Evolutionary conservation across 2,113 vertebrate species (phyloP).

Genomic region (human): DNA sequence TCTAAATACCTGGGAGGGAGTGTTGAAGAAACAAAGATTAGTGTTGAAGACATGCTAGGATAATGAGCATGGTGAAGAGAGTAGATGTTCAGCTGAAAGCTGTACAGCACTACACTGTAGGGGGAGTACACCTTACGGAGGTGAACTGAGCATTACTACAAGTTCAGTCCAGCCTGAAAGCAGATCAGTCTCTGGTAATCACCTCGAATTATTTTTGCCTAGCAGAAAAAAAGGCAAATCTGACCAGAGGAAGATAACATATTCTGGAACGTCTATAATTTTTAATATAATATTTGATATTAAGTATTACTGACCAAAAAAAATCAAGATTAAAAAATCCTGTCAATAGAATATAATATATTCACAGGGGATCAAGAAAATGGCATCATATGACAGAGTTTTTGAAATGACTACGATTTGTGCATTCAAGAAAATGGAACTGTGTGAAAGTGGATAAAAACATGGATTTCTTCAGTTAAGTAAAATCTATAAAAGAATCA

Average conservation of each 20-base stretch:
- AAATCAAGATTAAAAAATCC: not conserved
- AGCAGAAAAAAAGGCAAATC: not conserved
- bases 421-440: not conserved
- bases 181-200: not conserved
- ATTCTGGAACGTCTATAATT: not conserved
- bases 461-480: not conserved
- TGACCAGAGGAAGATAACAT: not conserved
- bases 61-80: not conserved
- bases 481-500: not conserved
- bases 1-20: not conserved
- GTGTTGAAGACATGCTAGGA: not conserved
- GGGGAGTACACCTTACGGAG: not conserved
- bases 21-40: not conserved
- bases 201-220: not conserved
- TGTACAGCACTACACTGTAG: accelerated
- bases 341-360: not conserved
- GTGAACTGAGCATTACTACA: not conserved
- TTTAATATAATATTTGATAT: not conserved
- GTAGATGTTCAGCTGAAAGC: not conserved
- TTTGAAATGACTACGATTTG: not conserved
- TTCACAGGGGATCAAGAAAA: not conserved
- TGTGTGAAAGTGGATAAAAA: not conserved
- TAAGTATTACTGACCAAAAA: not conserved
- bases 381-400: not conserved
- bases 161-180: not conserved